Percentiles rank a stretch among this genome's conserved stretches.
These are phyloP conservation scores for Mimumesa dahlbomi DNA, from an alignment of 2,888 invertebrate genomes.

Conservation along the genomic window DNA sequence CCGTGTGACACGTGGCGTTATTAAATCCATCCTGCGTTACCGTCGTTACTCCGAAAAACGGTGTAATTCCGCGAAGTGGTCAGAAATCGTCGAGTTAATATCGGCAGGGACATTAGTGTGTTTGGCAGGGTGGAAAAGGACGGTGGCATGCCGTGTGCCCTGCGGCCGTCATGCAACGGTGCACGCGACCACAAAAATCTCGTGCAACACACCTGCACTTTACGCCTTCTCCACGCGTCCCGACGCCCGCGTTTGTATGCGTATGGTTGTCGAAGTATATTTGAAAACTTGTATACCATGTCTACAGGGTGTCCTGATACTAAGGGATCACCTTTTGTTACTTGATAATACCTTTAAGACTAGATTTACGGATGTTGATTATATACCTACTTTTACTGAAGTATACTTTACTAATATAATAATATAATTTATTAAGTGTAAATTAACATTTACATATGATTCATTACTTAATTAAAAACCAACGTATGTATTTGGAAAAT, in stretches of 20 bases:
- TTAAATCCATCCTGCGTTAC: slow-evolving; percentile 44
- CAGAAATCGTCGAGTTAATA: slow-evolving; percentile 65
- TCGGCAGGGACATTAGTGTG: slow-evolving; percentile 63
- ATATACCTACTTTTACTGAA: no score
- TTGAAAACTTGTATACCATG: slow-evolving; percentile 7
- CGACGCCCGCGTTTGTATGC: slow-evolving; percentile 15
- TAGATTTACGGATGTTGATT: no score
- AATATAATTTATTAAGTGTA: no score
- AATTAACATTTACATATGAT: no score
- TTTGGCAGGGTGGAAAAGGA: slow-evolving; percentile 65
- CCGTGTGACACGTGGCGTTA: slow-evolving; percentile 35
- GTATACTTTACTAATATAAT: no score
- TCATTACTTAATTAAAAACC: no score
- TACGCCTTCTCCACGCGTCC: slow-evolving; percentile 43
- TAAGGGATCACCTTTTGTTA: no score
- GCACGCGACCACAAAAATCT: slow-evolving; percentile 71
- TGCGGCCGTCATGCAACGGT: slow-evolving; percentile 68
- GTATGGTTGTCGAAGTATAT: slow-evolving; percentile 15
- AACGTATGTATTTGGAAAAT: no score
- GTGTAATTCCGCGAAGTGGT: slow-evolving; percentile 55
- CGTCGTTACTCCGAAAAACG: slow-evolving; percentile 57
- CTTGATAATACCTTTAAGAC: no score
- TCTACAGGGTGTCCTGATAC: no score
- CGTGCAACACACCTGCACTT: slow-evolving; percentile 48
- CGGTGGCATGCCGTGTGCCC: slow-evolving; percentile 64